Evolutionary conservation across 2,888 invertebrate genomes (phyloP).

Genomic region (Pantelozetes paolii): DNA sequence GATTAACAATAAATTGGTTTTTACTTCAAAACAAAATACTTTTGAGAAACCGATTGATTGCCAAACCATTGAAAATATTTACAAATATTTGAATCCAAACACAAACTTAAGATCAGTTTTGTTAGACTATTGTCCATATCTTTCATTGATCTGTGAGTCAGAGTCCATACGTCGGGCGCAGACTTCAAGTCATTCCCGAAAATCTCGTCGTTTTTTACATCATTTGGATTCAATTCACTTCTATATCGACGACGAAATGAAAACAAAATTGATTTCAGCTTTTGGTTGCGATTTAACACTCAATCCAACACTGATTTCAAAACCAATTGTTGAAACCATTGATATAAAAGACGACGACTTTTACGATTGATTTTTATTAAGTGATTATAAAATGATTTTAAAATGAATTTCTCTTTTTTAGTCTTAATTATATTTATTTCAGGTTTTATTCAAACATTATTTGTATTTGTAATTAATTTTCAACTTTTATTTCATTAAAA

Average conservation of each 20-base stretch:
- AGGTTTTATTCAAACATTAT: too few relatives aligned
- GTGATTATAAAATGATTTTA: too few relatives aligned
- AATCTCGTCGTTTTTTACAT: conserved; percentile 45
- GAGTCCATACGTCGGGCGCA: conserved; percentile 3
- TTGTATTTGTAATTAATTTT: too few relatives aligned
- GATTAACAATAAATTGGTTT: not conserved
- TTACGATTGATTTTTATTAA: not conserved
- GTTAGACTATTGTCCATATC: conserved; percentile 16
- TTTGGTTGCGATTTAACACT: not conserved
- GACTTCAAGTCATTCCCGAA: conserved; percentile 37
- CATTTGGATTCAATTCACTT: conserved; percentile 46
- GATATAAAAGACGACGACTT: not conserved
- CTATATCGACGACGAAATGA: conserved; percentile 38
- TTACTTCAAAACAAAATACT: not conserved
- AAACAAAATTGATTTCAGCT: not conserved
- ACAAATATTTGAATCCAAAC: not conserved
- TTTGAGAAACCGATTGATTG: not conserved
- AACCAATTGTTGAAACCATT: not conserved
- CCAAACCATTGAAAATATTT: not conserved
- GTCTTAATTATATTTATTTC: too few relatives aligned
- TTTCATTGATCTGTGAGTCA: not conserved
- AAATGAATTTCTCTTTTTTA: too few relatives aligned
- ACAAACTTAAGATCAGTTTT: not conserved
- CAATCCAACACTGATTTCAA: not conserved
- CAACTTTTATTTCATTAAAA: too few relatives aligned